Base-by-base conservation (phyloP, 2,888 invertebrate genomes). In the Girardia tigrina region DNA sequence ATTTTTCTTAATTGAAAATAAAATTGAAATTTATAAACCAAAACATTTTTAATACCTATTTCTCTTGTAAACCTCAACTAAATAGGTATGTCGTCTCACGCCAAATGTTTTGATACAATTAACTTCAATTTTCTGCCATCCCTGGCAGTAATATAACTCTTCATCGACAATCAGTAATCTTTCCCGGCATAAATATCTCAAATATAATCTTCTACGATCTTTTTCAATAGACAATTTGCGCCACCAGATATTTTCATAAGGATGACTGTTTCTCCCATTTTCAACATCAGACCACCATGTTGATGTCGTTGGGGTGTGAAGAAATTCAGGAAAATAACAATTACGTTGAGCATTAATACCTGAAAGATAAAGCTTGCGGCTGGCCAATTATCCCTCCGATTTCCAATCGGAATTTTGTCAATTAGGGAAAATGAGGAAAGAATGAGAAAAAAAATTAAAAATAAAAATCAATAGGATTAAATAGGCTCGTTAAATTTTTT, bases 271-370 rank as follows among this genome's bases (percentile, higher is more conserved):
- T 36, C 36, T 36, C 8, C 36, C 36, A 36, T 8, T 36, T 8
- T 16, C 16, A 36, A 72, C 8, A 28, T 72, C 72, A 28, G 72
- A 72, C 72, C 72, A 72, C 72, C 72, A 72, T 8, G 26, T 6
- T 6, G 28, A 26, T 4, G 72, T 28, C 6, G n/a, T n/a, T 8
- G 72, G 28, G 8, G 29, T n/a, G 26, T 72, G 28, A 28, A 72
- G 72, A 72, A 72, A 72, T n/a, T 28, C n/a, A 28, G 72, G 72
- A 28, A 72, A 72, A n/a, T 72, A 16, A 28, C 72, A 72, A 29
- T 26, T n/a, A 28, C 29, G n/a, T 72, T 72, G 72, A 72, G 36
- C 36, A 36, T 8, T 36, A 36, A 36, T 36, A 12, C 36, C 36
- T 36, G 16, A 36, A 36, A 8, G 16, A 36, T 12, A 36, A n/a